Percentiles rank a stretch among this genome's conserved stretches.
phyloP scores from a whole-genome alignment of 1,140 invertebrate genomes.

The Vanessa atalanta region DNA sequence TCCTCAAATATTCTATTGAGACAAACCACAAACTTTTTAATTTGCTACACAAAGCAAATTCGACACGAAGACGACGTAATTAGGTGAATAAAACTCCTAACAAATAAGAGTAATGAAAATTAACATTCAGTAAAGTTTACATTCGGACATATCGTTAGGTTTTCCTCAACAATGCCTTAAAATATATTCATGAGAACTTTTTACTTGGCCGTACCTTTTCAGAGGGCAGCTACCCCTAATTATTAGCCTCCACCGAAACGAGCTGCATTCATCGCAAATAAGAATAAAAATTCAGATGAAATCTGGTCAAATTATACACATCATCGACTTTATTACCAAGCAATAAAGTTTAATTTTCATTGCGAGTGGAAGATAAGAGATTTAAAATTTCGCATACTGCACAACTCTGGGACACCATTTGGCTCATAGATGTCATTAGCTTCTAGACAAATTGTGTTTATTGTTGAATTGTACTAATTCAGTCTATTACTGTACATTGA shows the following conservation, averaged over 20 bases:
- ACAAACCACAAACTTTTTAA: too few species aligned
- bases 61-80: neutral
- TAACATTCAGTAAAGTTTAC: neutral
- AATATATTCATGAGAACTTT: conserved; percentile 21
- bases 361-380: conserved; percentile 14
- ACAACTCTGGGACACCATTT: conserved; percentile 34
- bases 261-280: conserved; percentile 47
- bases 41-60: neutral
- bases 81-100: neutral
- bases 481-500: neutral
- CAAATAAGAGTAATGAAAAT: neutral
- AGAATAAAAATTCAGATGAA: conserved; percentile 38
- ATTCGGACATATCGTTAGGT: neutral
- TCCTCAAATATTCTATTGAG: too few species aligned
- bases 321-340: conserved; percentile 19
- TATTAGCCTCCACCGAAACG: conserved; percentile 45
- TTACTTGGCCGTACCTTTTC: conserved; percentile 13
- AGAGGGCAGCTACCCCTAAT: conserved; percentile 40
- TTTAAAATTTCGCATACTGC: conserved; percentile 39
- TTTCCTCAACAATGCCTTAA: conserved; percentile 1
- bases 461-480: conserved; percentile 4
- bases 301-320: neutral
- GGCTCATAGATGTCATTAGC: conserved; percentile 33
- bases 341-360: conserved; percentile 33
- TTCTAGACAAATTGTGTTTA: conserved; percentile 24